Evolutionary conservation across 1,140 invertebrate genomes (phyloP), one percentile per base, ranked within the genome.

Genomic region (Cyclina sinensis): DNA sequence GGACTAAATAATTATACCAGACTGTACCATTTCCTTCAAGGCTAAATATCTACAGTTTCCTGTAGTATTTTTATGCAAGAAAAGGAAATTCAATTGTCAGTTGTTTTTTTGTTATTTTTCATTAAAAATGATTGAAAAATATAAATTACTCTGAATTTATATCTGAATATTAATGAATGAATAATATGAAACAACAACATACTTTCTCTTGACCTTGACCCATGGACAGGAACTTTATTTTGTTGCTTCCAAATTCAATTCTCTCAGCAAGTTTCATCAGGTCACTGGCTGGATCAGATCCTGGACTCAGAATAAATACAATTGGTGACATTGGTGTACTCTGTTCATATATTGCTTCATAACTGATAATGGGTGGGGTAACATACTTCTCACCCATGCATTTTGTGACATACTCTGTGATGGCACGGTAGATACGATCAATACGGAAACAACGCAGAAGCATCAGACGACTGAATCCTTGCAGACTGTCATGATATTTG

Each of bases 191-290:
- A 35, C 32, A 35, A n/a, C 43, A 37, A 80, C 48, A 92, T 91
- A 97, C 97, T 94, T 97, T 96, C 94, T 98, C 98, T 95, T 99
- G 98, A 0, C 98, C 98, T 95, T 99, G 98, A 5, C 98, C 98
- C 35, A 99, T 96, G 0, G 98, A 98, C 14, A 99, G 96, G 93
- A 98, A 97, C 93, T 97, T 97, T 90, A 99, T 97, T 92, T 97
- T 97, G 81, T 97, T 97, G 62, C 96, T 97, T 0, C 97, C 97
- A 91, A 97, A 97, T 27, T 97, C 97, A 95, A 96, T 86, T 95
- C 95, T 95, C 70, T 98, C 97, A 0, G 97, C 98, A 30, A 99
- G 94, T 95, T 98, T 98, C 96, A 98, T 97, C n/a, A 99, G 94
- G 94, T 99, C 98, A 68, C 96, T 97, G 0, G 98, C 98, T 30